phyloP scores from a whole-genome alignment of 2,113 vertebrate species.

The Eulemur rufifrons region DNA sequence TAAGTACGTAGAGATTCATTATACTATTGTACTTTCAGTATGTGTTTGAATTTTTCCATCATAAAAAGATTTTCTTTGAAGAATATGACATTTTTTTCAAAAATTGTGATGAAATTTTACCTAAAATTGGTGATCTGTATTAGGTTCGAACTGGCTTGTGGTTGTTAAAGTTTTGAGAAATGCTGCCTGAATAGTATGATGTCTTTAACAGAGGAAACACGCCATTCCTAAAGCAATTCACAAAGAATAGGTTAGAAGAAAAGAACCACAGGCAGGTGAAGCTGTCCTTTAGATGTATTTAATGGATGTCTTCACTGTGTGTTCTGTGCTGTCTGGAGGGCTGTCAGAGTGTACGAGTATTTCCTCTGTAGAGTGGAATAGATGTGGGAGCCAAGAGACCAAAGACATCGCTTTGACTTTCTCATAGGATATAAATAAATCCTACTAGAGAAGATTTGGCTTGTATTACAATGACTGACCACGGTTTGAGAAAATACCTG shows the following conservation, averaged over 20 bases:
- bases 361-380: not conserved
- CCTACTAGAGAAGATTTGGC: not conserved
- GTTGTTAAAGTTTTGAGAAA: not conserved
- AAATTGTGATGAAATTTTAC: not conserved
- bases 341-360: not conserved
- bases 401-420: not conserved
- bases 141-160: not conserved
- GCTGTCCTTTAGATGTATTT: not conserved
- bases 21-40: not conserved
- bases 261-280: not conserved
- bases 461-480: not conserved
- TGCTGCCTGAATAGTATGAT: not conserved
- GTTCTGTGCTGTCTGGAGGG: not conserved
- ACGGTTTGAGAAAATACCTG: not conserved
- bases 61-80: not conserved
- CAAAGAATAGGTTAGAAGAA: not conserved
- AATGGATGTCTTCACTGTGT: not conserved
- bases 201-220: not conserved
- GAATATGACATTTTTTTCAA: not conserved
- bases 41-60: constrained; percentile 31
- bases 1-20: not conserved
- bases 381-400: not conserved
- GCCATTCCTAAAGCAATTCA: not conserved
- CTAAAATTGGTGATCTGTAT: not conserved
- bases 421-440: not conserved